phyloP scores from a whole-genome alignment of 1,140 invertebrate species.

The Elysia chlorotica region DNA sequence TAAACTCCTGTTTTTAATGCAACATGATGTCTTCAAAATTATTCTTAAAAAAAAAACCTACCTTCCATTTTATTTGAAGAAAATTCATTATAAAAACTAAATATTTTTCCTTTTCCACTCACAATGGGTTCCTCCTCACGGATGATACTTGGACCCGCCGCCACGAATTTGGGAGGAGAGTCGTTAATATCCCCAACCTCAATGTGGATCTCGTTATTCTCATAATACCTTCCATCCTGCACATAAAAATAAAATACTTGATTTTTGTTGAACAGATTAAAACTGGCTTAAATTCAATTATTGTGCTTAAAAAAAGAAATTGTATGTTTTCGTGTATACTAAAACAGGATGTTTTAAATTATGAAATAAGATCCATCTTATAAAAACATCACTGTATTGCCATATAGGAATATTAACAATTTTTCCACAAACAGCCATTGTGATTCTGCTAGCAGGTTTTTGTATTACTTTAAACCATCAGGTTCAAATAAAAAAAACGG shows the following conservation, averaged over 20 bases:
- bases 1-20: too few species aligned
- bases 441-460: neutral
- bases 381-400: neutral
- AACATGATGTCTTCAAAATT: too few species aligned
- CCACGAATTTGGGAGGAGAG: slow-evolving; percentile 28
- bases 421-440: neutral
- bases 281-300: neutral
- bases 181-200: slow-evolving; percentile 33
- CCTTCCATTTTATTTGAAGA: too few species aligned
- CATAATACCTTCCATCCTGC: slow-evolving; percentile 32
- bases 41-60: too few species aligned
- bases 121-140: slow-evolving; percentile 29
- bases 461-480: neutral
- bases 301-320: neutral
- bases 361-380: neutral
- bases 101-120: neutral
- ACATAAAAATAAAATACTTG: too few species aligned
- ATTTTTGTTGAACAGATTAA: neutral
- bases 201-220: slow-evolving; percentile 28
- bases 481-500: neutral
- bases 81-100: too few species aligned
- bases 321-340: neutral
- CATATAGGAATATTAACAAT: neutral
- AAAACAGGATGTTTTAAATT: neutral
- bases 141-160: slow-evolving; percentile 12